Base-by-base conservation (phyloP, 2,113 vertebrate genomes). In the Passer montanus region DNA sequence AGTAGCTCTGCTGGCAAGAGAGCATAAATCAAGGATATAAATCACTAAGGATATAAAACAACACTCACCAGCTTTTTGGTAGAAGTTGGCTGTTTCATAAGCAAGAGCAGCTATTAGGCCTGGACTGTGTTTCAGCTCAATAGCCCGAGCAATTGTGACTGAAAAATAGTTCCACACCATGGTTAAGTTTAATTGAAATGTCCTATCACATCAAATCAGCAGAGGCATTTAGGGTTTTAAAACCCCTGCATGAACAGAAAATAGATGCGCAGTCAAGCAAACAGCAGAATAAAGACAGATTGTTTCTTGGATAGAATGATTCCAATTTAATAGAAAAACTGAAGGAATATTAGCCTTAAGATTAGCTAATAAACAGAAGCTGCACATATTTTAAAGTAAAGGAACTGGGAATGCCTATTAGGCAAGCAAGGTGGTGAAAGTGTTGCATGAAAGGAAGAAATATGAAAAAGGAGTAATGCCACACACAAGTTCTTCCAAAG, bases 71-170 rank as follows among this genome's bases (percentile, higher is more conserved):
- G 99, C 99, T 98, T 98, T 99, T 87, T 99, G 99, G 96, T 99
- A 99, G 97, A 99, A 99, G 98, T 98, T 99, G 82, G 99, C 99
- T 0, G 99, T 99, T 98, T 99, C 99, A 39, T 98, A 98, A 3
- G 99, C 98, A 97, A 99, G 93, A 11, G 99, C 99, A 78, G 99
- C 99, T 35, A 99, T 98, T 31, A 99, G 98, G 30, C 98, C 98
- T 15, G 99, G 98, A 28, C 99, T 99, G 75, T 99, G 99, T 93
- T 99, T 99, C 96, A 99, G 97, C 87, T 99, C 99, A 92, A 99
- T 99, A 37, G 99, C 99, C 93, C 99, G 98, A 91, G 99, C 99
- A 85, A 99, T 99, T 23, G 99, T 99, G 94, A 99, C 99, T 99
- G 87, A 63, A 89, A 95, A 46, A 60, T 87, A 73, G n/a, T 75